These are phyloP conservation scores for Vanessa tameamea DNA, from an alignment of 1,140 invertebrate species.

Conservation along the genomic window DNA sequence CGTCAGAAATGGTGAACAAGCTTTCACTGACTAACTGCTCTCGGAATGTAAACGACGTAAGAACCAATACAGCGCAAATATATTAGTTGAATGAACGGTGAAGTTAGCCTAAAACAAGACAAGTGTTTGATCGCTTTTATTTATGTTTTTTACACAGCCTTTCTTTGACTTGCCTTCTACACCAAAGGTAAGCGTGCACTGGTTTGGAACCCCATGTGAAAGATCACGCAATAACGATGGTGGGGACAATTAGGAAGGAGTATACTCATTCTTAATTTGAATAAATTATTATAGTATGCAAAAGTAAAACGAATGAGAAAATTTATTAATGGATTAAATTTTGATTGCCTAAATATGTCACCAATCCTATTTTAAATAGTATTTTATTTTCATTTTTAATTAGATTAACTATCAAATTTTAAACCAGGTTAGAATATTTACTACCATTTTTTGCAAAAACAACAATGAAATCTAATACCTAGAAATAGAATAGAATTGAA, in stretches of 20 bases:
- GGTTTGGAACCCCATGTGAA: slow-evolving; percentile 8
- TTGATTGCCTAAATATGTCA: no score
- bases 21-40: slow-evolving; percentile 16
- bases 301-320: no score
- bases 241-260: slow-evolving; percentile 21
- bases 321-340: no score
- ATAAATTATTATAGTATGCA: no score
- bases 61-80: slow-evolving; percentile 1
- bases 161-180: neutral
- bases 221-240: slow-evolving; percentile 5
- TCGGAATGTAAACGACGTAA: slow-evolving; percentile 9
- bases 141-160: neutral
- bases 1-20: neutral
- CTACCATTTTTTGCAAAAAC: no score
- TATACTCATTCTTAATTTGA: no score
- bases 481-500: no score
- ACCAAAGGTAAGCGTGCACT: slow-evolving; percentile 14
- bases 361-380: no score
- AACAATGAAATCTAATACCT: no score
- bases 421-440: no score
- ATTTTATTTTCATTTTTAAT: no score
- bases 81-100: neutral
- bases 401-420: no score
- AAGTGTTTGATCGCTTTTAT: neutral
- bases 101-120: neutral